Evolutionary conservation across 2,113 vertebrate genomes (phyloP), one percentile per base, ranked within the genome.

Genomic region (Eupsittula cactorum): DNA sequence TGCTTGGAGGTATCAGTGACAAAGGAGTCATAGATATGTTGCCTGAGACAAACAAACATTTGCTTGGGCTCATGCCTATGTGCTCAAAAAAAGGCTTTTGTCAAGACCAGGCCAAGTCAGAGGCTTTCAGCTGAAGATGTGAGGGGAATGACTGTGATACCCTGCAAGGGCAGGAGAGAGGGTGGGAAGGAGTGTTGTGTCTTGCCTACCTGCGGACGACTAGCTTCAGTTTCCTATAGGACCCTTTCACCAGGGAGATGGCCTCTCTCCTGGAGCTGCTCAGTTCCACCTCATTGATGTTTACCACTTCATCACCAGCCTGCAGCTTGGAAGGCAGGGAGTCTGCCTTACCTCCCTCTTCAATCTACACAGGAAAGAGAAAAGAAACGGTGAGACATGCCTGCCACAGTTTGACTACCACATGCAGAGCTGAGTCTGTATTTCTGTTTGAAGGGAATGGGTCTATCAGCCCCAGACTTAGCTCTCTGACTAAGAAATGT

Each of bases 211-310:
- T 99, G 98, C 98, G 98, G 63, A 99, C 97, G 2, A 98, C 98
- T 68, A 99, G 98, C 94, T 98, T 97, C 92, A 99, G 98, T 10
- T 98, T 98, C 97, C 98, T 99, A 97, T 98, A 98, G 14, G 99
- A 99, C 33, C 98, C 98, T 97, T 99, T 99, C 63, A 99, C 99
- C 70, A 99, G 97, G 55, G 99, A 98, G 39, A 99, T 97, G 78
- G 99, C 99, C 92, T 99, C 99, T 92, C 98, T 98, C 71, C 99
- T 97, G 93, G 98, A 99, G 75, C 99, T 99, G 78, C 97, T 99
- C 95, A 99, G 97, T 57, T 98, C 98, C 75, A 99, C 98, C 23
- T 99, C 98, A 1, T 99, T 99, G 96, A 99, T 99, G 97, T 98
- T 96, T 77, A 99, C 92, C 16, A 99, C 98, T 94, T 99, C 98